Evolutionary conservation across 2,113 vertebrate genomes (phyloP).

Genomic region (Gallinago jamesoni): DNA sequence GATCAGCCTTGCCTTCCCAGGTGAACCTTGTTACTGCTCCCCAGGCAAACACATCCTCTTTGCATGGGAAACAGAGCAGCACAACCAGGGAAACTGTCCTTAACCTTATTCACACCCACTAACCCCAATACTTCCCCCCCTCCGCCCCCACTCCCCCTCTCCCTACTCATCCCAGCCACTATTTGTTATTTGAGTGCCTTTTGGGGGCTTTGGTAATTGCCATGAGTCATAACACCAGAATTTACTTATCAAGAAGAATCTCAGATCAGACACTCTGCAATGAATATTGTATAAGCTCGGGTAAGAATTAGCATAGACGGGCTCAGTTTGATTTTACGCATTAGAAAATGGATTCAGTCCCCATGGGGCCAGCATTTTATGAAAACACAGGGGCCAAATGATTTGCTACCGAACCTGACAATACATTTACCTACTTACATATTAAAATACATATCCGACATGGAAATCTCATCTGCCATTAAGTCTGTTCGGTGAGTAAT

Average conservation of each 20-base stretch:
- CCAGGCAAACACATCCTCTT: not conserved
- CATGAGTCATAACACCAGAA: conserved; percentile 44
- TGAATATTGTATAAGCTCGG: conserved; percentile 56
- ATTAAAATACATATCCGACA: not conserved
- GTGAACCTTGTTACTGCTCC: not conserved
- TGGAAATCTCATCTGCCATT: not conserved
- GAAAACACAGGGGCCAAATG: conserved; percentile 36
- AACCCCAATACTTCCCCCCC: not conserved
- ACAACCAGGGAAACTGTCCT: not conserved
- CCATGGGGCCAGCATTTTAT: not conserved
- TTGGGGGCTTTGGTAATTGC: conserved; percentile 46
- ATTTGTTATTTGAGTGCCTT: conserved; percentile 25
- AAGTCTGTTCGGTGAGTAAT: not conserved
- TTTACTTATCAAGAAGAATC: conserved; percentile 50
- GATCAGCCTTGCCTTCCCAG: not conserved
- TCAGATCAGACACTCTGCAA: conserved; percentile 4
- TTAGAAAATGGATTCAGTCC: conserved; percentile 44
- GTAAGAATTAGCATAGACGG: conserved; percentile 37
- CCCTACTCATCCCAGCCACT: not conserved
- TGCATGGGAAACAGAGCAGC: not conserved
- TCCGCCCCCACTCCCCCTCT: too few relatives aligned
- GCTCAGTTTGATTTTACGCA: conserved; percentile 17
- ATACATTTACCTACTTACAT: not conserved
- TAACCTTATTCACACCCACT: not conserved
- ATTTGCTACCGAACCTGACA: not conserved